Evolutionary conservation across 2,113 vertebrate genomes (phyloP), one percentile per base, ranked within the genome.

Genomic region (Indicator maculatus): DNA sequence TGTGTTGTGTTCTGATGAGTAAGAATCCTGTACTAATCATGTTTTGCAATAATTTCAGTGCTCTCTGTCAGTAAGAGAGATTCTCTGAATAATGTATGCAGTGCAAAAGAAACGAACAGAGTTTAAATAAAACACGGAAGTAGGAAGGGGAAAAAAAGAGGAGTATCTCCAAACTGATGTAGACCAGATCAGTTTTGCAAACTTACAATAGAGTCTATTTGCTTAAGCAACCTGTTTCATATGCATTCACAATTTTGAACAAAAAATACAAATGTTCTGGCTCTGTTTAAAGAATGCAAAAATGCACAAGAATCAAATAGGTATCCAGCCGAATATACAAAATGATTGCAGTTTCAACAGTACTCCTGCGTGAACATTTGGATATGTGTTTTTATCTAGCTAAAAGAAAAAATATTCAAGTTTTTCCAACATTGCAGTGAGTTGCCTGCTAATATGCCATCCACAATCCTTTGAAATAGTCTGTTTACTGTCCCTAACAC

Each of bases 41-140:
- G 94, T 97, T 96, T 96, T 85, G 27, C 83, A 92, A 85, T 92
- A 95, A 96, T 95, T 96, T 96, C 41, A 94, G 52, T 52, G 74
- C 76, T 52, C 45, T 79, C 89, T 87, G 93, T 93, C 76, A 93
- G 77, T 80, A 83, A 94, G 89, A 83, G 55, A 58, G 74, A 93
- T 94, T 74, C 72, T 95, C 89, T 88, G 80, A 96, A 95, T 73
- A 93, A 96, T 90, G 73, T 88, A 85, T 95, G 82, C 31, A 89
- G 31, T 77, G 83, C 64, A 84, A 94, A 89, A 87, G 73, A 94
- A 96, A 93, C 38, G 69, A 95, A 85, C 33, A 70, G 75, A 71
- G 67, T 93, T 94, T 81, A 91, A 69, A 85, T 93, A 95, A 92
- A 94, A 78, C 58, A 95, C 33, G 0, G 23, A 56, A 85, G 86